These are phyloP conservation scores for Rostratula benghalensis DNA, from an alignment of 2,113 vertebrate genomes.

Conservation along the genomic window DNA sequence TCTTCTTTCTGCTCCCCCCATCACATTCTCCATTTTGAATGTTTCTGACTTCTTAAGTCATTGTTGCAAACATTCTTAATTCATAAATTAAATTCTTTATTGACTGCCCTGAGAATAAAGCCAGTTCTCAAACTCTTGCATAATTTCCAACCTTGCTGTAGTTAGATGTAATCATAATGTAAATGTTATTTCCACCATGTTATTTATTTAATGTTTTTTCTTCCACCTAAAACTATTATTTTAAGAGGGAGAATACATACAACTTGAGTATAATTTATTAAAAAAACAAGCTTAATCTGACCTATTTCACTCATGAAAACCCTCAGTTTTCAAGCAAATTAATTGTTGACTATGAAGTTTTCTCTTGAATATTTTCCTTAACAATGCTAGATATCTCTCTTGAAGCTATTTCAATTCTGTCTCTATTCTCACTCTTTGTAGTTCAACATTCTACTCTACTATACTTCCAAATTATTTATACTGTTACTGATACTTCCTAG, in stretches of 20 bases:
- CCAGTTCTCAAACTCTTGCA: background rate
- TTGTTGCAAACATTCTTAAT: background rate
- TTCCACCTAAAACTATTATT: background rate
- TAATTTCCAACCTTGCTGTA: conserved; percentile 46
- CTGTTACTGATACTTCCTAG: background rate
- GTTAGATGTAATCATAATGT: conserved; percentile 30
- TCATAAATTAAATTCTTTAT: conserved; percentile 25
- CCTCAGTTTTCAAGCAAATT: background rate
- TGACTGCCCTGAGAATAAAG: conserved; percentile 21
- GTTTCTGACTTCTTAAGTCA: background rate
- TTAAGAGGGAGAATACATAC: conserved; percentile 1
- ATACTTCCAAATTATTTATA: background rate
- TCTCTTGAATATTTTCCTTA: background rate
- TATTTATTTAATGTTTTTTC: conserved; percentile 33
- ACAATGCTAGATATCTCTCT: background rate
- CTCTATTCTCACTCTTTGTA: background rate
- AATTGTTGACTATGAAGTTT: background rate
- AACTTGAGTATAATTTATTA: conserved; percentile 37
- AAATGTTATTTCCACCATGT: conserved; percentile 4
- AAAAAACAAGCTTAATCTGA: background rate
- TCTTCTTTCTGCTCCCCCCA: background rate
- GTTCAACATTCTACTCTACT: background rate
- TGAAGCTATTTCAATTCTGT: background rate
- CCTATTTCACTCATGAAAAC: background rate
- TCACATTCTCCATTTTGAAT: background rate